Evolutionary conservation across 2,797 vertebrate genomes (phyloP), one percentile per base, ranked within the genome.

Genomic region (Liparis tanakae): DNA sequence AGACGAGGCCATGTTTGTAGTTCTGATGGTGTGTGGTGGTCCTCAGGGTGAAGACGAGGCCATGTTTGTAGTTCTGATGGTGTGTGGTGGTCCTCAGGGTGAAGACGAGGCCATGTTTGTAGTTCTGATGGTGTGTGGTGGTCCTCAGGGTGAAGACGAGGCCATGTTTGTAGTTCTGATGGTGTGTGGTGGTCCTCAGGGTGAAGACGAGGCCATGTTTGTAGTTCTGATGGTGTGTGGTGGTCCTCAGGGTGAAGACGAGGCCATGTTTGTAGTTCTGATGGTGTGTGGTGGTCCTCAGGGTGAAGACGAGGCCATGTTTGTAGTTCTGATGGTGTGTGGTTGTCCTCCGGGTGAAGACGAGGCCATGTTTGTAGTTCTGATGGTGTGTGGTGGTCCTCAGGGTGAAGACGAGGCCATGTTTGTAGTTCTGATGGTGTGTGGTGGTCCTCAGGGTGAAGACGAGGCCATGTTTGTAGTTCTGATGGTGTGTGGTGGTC

Each of bases 1-100:
- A 91, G 98, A 99, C 74, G 98, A 99, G 93, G 98, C 98, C 6
- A 99, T 99, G 98, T 99, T 99, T 82, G 97, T 99, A 44, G 43
- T 41, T 39, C 7, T 41, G 13, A 41, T 30, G 4, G 39, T 10
- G n/a, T 18, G 15, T 18, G 4, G 48, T 20, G 20, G 48, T 50
- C 5, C 50, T 25, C 20, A 22, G 48, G 48, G 30, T 8, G 56
- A 37, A 39, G 34, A 39, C 2, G 10, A 58, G 0, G 56, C 56
- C 10, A 37, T 20, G 41, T 43, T 60, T 44, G 43, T 44, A 44
- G 43, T 41, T 39, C 7, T 41, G 13, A 30, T 10, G 8, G n/a
- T 18, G n/a, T 18, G 46, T 18, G 4, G 48, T 20, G 20, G 48
- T 50, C 5, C 50, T 25, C 20, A 22, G 48, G 48, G 30, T 8